Base-by-base conservation (phyloP, 2,113 vertebrate genomes). In the Malurus alboscapulatus region DNA sequence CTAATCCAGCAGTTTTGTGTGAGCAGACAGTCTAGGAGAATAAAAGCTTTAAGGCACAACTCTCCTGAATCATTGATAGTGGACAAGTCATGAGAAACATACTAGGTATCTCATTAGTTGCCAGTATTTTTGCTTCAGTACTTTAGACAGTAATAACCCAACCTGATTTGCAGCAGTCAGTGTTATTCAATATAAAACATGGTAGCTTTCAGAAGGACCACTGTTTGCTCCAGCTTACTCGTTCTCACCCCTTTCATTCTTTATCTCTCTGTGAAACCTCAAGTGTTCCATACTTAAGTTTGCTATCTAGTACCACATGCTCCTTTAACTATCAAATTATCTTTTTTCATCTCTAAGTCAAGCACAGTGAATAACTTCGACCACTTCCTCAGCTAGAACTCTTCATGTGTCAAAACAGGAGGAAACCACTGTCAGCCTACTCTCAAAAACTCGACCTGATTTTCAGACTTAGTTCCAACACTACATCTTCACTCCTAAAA, bases 361-460 rank as follows among this genome's bases (percentile, higher is more conserved):
- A 87, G 53, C 59, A 57, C 30, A 68, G 61, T 2, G 13, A 17
- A 45, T 24, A 95, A 32, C 25, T 82, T 14, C 22, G 12, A 92
- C 84, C 84, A 92, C 84, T 91, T 96, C 80, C 92, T 84, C 54
- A 72, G n/a, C 48, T 27, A 84, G 8, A 93, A 47, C 45, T 73
- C 58, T 29, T 82, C 54, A 73, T 26, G 30, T 79, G 34, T 65
- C 53, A 68, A 57, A 75, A 82, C 45, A 84, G 34, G 36, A 93
- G 66, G 84, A 94, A 96, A 91, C 62, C 47, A 82, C 69, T 71
- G 44, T 84, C 7, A 2, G 66, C 58, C 74, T 78, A 68, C 50
- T 32, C 87, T 62, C 48, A 69, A 86, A 92, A 69, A 40, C 15
- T 59, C n/a, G 44, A 44, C 18, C 22, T 80, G 19, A 86, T 88